phyloP scores from a whole-genome alignment of 2,888 invertebrate genomes.

The Metopia argyrocephala region DNA sequence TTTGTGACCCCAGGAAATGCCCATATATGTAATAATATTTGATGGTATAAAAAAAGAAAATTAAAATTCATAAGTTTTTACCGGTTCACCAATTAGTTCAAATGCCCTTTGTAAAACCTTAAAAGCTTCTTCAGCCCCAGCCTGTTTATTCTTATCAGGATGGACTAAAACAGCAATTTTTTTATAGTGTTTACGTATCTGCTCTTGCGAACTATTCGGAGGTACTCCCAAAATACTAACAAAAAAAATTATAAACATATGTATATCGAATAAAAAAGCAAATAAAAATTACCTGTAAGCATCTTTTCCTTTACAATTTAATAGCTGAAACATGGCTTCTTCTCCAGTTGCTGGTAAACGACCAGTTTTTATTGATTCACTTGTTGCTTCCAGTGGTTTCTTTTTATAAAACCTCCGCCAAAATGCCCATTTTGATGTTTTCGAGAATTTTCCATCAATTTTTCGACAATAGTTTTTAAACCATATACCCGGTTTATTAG shows the following conservation, averaged over 20 bases:
- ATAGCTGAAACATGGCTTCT: constrained; percentile 94
- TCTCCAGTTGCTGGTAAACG: constrained; percentile 91
- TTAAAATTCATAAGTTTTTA: constrained; percentile 74
- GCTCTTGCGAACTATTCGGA: constrained; percentile 92
- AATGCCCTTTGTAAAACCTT: constrained; percentile 97
- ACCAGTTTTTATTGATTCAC: constrained; percentile 76
- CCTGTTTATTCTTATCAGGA: constrained; percentile 96
- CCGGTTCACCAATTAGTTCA: constrained; percentile 94
- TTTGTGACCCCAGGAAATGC: too few relatives aligned
- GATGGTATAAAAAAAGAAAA: neutral
- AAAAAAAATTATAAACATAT: neutral
- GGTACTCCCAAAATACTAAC: constrained; percentile 88
- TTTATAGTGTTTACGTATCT: constrained; percentile 95
- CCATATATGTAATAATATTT: too few relatives aligned
- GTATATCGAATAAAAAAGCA: neutral
- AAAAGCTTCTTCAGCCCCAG: constrained; percentile 97
- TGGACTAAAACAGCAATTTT: constrained; percentile 96
- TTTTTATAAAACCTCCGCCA: constrained; percentile 78
- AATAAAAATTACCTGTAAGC: constrained; percentile 86
- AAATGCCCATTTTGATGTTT: constrained; percentile 76
- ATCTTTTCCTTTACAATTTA: constrained; percentile 96
- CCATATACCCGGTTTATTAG: constrained; percentile 77
- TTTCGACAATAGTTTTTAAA: constrained; percentile 74
- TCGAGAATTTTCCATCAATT: constrained; percentile 75
- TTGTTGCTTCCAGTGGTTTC: constrained; percentile 75